Base-by-base conservation (phyloP, 2,797 vertebrate species). In the Lateolabrax maculatus region DNA sequence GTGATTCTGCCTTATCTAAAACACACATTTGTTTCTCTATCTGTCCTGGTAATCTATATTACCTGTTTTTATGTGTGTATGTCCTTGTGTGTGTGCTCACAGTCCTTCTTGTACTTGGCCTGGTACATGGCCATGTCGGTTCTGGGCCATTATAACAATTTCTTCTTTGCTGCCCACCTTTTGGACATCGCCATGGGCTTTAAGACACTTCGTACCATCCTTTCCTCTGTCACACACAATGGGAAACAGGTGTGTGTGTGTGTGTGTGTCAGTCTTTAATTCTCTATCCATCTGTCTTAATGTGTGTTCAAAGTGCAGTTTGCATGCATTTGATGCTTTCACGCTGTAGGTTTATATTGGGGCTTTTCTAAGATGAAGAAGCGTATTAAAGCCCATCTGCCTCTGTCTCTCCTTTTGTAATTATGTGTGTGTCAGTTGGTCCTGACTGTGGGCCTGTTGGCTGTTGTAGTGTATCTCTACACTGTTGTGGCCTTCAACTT, bases 401-500 rank as follows among this genome's bases (percentile, higher is more conserved):
- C 39, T 85, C 37, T 77, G 29, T 65, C 48, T 71, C 16, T 71
- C 43, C 27, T 44, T 66, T 34, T 83, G 43, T 71, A 75, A 77
- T 64, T 74, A 16, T 79, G 41, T 88, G 31, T 86, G 58, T 78
- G 29, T 80, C 81, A 95, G 95, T 57, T 95, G 93, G 86, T 86
- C 55, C 84, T 96, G 73, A 96, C 95, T 0, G 90, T 96, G 57
- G 94, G 94, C 46, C 81, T 96, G 66, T 77, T 95, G 84, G 95
- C 94, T 0, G 95, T 96, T 13, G 95, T 95, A 19, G 95, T 96
- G 23, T 96, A 95, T 74, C 95, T 96, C 72, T 95, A 96, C 93
- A 95, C 95, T 0, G 95, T 96, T 2, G 92, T 96, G 76, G 95
- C 95, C 83, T 96, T 96, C 80, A 95, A 95, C 87, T 95, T 95